phyloP scores from a whole-genome alignment of 2,797 vertebrate species.

The Lateolabrax maculatus region DNA sequence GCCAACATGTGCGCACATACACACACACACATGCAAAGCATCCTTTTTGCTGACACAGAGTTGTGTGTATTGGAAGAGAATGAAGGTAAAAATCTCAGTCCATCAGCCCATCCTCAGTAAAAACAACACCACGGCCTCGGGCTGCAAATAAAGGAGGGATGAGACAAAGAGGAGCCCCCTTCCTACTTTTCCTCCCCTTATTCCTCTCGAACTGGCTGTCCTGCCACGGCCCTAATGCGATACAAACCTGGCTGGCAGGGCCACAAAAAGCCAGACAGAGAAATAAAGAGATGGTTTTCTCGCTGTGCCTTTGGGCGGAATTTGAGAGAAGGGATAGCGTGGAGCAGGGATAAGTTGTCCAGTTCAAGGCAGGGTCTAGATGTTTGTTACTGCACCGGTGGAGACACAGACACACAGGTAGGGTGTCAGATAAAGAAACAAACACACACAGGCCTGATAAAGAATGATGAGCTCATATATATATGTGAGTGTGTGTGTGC shows the following conservation, averaged over 20 bases:
- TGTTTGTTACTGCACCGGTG: not conserved
- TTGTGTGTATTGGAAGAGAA: conserved; percentile 46
- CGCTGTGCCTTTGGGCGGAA: conserved; percentile 9
- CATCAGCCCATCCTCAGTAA: conserved; percentile 41
- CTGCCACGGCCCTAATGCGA: conserved; percentile 47
- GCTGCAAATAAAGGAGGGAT: conserved; percentile 73
- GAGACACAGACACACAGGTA: not conserved
- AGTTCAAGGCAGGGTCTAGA: conserved; percentile 12
- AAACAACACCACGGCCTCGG: conserved; percentile 58
- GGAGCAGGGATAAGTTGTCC: conserved; percentile 29
- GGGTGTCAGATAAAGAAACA: conserved; percentile 1
- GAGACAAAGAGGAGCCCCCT: conserved; percentile 66
- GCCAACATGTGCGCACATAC: not conserved
- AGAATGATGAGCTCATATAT: conserved; percentile 13
- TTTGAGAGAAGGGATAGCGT: not conserved
- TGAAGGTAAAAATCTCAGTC: conserved; percentile 43
- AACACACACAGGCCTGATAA: conserved; percentile 15
- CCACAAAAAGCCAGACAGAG: conserved; percentile 29
- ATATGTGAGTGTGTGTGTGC: conserved; percentile 19
- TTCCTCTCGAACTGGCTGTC: conserved; percentile 22
- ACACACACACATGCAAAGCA: conserved; percentile 16
- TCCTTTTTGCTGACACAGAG: conserved; percentile 39
- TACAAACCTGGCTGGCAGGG: conserved; percentile 37
- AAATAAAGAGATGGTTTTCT: conserved; percentile 18
- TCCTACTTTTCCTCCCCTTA: conserved; percentile 22